A percentile compares a stretch with the other conserved stretches of the same genome.
Evolutionary conservation across 2,888 invertebrate genomes (phyloP).

Genomic region (Polydesmus complanatus): DNA sequence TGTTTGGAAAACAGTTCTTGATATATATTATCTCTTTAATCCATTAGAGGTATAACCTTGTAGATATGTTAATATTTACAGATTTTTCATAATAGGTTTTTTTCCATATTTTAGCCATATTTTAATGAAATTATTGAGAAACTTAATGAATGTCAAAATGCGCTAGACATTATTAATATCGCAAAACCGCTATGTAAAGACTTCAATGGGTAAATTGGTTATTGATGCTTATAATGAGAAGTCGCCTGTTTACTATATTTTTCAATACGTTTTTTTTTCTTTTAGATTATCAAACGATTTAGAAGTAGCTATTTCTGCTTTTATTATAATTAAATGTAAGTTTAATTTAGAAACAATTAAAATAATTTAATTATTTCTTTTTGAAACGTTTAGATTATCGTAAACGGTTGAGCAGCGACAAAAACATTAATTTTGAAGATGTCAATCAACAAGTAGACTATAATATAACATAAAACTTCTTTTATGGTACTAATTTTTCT

Average conservation of each 20-base stretch:
- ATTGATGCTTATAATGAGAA: background rate
- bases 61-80: background rate
- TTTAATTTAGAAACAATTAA: too few relatives aligned
- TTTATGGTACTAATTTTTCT: background rate
- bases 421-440: too few relatives aligned
- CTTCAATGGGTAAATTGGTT: background rate
- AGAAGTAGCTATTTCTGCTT: background rate
- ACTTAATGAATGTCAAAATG: too few relatives aligned
- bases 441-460: too few relatives aligned
- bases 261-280: background rate
- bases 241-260: too few relatives aligned
- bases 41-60: background rate
- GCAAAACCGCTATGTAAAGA: background rate
- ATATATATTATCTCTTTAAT: background rate
- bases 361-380: too few relatives aligned
- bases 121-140: background rate
- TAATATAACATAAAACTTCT: background rate
- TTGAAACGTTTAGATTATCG: too few relatives aligned
- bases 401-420: too few relatives aligned
- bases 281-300: background rate
- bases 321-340: background rate
- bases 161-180: background rate
- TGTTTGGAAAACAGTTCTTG: background rate
- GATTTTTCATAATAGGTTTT: too few relatives aligned
- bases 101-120: too few relatives aligned